phyloP scores from a whole-genome alignment of 2,888 invertebrate genomes.

The Cantharis nigra region DNA sequence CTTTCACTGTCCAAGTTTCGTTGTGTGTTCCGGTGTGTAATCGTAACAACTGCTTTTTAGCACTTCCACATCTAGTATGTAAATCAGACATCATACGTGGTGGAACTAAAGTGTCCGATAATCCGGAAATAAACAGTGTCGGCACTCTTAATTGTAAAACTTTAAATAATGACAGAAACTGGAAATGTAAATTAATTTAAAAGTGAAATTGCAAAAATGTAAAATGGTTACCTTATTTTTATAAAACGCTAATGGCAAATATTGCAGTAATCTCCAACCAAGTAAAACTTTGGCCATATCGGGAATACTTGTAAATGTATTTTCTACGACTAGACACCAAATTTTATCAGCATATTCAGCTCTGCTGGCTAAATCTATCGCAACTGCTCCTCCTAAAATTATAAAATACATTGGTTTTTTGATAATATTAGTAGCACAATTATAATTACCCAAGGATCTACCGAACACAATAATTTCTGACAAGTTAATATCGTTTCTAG shows the following conservation, averaged over 20 bases:
- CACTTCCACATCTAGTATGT: constrained; percentile 74
- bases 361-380: constrained; percentile 82
- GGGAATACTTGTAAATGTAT: constrained; percentile 94
- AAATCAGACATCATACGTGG: constrained; percentile 87
- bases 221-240: constrained; percentile 82
- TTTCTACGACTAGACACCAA: constrained; percentile 88
- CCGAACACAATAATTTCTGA: constrained; percentile 89
- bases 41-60: constrained; percentile 75
- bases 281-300: constrained; percentile 88
- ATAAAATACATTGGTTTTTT: not conserved
- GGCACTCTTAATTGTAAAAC: constrained; percentile 75
- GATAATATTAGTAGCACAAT: not conserved
- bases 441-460: constrained; percentile 72
- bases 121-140: constrained; percentile 85
- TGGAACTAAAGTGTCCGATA: constrained; percentile 85
- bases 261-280: constrained; percentile 71
- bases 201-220: not conserved
- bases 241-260: constrained; percentile 81
- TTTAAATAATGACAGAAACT: constrained; percentile 78
- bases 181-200: constrained; percentile 43
- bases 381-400: constrained; percentile 83
- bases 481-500: constrained; percentile 82
- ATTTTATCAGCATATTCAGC: constrained; percentile 77
- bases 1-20: constrained; percentile 90
- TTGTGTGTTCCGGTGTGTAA: constrained; percentile 89